Percentiles rank a stretch among this genome's conserved stretches.
phyloP scores from a whole-genome alignment of 2,113 vertebrate species.

The Catharus fuscescens region DNA sequence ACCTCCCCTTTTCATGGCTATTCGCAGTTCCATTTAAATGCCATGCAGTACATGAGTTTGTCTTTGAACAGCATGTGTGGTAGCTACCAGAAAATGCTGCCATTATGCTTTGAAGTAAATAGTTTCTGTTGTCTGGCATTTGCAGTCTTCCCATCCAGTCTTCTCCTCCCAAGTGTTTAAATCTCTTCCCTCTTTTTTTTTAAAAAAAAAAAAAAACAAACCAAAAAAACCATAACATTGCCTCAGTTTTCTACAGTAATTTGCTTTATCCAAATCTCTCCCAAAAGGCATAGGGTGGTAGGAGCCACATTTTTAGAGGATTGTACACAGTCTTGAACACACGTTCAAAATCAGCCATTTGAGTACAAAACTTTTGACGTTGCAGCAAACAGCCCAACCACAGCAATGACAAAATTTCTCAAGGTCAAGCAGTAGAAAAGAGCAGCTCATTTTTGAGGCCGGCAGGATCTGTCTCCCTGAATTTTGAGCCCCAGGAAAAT shows the following conservation, averaged over 20 bases:
- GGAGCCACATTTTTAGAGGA: not conserved
- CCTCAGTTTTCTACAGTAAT: not conserved
- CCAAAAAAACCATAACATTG: not conserved
- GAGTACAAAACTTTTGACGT: not conserved
- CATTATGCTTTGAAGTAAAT: not conserved
- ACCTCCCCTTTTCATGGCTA: not conserved
- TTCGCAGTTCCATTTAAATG: not conserved
- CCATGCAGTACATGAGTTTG: not conserved
- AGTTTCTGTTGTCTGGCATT: not conserved
- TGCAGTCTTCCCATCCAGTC: not conserved
- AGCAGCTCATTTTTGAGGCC: not conserved
- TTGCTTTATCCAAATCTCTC: not conserved
- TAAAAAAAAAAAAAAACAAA: too few relatives aligned
- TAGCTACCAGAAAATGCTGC: not conserved
- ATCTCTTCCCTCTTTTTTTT: not conserved
- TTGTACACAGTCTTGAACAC: not conserved
- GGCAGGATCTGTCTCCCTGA: not conserved
- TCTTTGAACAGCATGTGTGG: fast-evolving
- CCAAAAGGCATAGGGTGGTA: not conserved
- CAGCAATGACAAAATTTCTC: fast-evolving
- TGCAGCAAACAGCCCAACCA: not conserved
- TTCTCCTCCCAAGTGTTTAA: not conserved
- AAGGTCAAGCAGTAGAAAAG: not conserved
- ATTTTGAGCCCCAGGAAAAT: not conserved
- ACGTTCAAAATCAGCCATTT: not conserved